Conservation (phyloP, 2,113 vertebrate genomes). For the Drymodes brunneopygia region DNA sequence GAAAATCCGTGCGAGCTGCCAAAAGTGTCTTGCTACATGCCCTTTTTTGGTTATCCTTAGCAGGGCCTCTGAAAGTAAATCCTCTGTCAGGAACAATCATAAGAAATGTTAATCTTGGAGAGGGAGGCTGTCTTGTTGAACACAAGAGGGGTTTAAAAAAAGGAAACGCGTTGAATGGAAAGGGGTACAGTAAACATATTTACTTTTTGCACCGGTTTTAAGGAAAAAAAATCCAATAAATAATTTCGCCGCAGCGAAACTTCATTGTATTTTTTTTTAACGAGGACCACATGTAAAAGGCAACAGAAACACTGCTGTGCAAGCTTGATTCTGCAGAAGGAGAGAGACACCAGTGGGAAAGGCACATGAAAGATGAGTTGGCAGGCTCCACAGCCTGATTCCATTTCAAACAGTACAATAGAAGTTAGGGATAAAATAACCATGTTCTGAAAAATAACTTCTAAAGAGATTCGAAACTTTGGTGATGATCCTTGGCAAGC, state of each 20-base stretch:
- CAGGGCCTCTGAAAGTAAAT: conserved; percentile 85
- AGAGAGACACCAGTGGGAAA: conserved; percentile 16
- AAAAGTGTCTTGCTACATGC: conserved; percentile 79
- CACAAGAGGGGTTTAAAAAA: conserved; percentile 52
- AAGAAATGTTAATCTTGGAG: conserved; percentile 86
- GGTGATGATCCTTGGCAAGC: background rate
- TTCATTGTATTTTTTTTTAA: conserved; percentile 50
- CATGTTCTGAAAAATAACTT: background rate
- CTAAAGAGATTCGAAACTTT: background rate
- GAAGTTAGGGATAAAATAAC: background rate
- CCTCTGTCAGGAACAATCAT: conserved; percentile 85
- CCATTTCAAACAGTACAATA: background rate
- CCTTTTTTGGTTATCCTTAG: conserved; percentile 89
- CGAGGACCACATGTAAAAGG: conserved; percentile 50
- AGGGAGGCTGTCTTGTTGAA: conserved; percentile 70
- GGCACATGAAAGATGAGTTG: conserved; percentile 41
- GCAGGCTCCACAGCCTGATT: background rate
- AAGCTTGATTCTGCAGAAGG: conserved; percentile 25
- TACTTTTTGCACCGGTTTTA: background rate
- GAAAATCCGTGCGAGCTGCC: conserved; percentile 76
- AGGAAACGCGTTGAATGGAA: conserved; percentile 37
- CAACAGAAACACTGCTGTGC: conserved; percentile 38
- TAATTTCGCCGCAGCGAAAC: background rate
- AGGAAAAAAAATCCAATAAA: background rate
- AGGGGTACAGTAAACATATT: conserved; percentile 23